Conservation (phyloP, 2,888 invertebrate genomes). For the Cosmorhoe ocellata region DNA sequence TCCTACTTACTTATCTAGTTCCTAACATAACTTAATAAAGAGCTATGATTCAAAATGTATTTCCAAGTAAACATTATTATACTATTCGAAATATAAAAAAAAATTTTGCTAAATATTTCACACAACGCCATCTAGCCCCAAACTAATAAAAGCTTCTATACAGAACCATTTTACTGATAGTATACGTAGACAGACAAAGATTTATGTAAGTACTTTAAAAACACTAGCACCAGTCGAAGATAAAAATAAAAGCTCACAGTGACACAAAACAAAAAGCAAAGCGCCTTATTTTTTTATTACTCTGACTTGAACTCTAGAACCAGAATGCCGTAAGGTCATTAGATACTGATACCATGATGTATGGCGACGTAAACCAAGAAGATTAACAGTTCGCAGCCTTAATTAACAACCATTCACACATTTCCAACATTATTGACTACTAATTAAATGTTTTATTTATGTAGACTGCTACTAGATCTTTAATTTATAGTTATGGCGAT, state of each 20-base stretch:
- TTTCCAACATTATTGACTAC: constrained; percentile 38
- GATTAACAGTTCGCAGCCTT: constrained; percentile 44
- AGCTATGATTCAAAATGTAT: not conserved
- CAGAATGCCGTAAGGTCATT: not conserved
- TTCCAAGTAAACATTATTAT: no score
- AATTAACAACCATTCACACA: constrained; percentile 46
- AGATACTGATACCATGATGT: constrained; percentile 10
- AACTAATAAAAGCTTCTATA: no score
- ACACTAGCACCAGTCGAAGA: no score
- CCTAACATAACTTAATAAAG: not conserved
- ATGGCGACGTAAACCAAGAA: constrained; percentile 26
- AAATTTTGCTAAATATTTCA: no score
- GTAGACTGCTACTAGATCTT: constrained; percentile 22
- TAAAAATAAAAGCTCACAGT: no score
- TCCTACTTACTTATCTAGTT: constrained; percentile 5
- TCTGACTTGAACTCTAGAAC: not conserved
- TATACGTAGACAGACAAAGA: no score
- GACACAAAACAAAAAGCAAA: no score
- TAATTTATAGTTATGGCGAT: constrained; percentile 25
- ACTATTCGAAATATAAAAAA: no score
- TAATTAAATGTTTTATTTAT: constrained; percentile 32
- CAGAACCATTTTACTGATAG: no score
- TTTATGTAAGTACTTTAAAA: no score
- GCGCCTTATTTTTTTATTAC: no score
- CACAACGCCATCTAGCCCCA: no score